Conservation (phyloP, 2,888 invertebrate species). For the Labia minor region DNA sequence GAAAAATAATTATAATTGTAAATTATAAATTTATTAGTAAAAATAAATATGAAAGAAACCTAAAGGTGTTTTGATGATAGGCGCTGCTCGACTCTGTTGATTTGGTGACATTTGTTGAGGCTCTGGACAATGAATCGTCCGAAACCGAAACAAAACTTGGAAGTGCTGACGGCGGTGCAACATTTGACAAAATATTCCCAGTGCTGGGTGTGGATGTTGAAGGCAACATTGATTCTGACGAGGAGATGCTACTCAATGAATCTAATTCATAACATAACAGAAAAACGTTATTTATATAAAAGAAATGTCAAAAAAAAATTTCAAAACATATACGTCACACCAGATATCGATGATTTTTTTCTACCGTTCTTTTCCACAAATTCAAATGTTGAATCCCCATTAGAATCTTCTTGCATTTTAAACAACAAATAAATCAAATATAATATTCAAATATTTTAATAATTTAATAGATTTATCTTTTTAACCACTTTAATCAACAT, state of each 20-base stretch:
- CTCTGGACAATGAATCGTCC: slow-evolving; percentile 23
- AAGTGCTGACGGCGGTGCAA: slow-evolving; percentile 56
- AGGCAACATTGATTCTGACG: slow-evolving; percentile 37
- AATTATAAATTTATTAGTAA: no score
- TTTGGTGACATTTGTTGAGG: background rate
- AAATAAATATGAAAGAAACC: no score
- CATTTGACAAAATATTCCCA: slow-evolving; percentile 53
- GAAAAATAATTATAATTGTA: no score
- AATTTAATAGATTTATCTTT: no score
- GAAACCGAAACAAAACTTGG: slow-evolving; percentile 52
- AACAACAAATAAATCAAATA: background rate
- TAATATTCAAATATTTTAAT: no score
- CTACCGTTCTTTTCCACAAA: slow-evolving; percentile 36
- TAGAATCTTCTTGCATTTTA: slow-evolving; percentile 36
- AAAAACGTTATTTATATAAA: background rate
- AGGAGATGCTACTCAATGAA: slow-evolving; percentile 37
- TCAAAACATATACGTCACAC: background rate
- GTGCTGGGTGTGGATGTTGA: slow-evolving; percentile 33
- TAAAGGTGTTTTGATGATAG: slow-evolving; percentile 36
- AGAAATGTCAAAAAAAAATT: background rate
- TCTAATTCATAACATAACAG: slow-evolving; percentile 31
- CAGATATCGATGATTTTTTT: background rate
- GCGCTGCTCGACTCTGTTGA: slow-evolving; percentile 25
- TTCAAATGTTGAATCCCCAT: slow-evolving; percentile 38
- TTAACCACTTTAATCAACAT: no score